Conservation (phyloP, 2,797 vertebrate genomes). For the Onychomys arenicola region DNA sequence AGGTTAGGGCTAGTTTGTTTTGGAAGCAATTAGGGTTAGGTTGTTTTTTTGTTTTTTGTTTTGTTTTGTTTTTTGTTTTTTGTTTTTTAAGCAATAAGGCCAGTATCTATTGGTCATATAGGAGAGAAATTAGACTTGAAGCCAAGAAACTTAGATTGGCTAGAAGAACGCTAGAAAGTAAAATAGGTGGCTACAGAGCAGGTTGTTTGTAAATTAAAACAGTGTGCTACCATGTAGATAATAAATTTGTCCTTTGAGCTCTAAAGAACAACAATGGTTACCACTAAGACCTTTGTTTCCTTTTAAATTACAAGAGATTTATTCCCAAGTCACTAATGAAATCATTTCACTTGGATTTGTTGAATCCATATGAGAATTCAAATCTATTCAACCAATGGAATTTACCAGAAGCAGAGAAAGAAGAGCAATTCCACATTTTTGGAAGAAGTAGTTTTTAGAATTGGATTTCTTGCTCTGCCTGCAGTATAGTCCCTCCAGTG, state of each 20-base stretch:
- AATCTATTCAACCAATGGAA: constrained; percentile 68
- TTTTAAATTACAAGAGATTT: constrained; percentile 44
- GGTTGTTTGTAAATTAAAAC: constrained; percentile 60
- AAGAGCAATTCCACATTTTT: constrained; percentile 53
- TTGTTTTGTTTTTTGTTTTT: too few species aligned
- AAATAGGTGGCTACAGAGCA: background rate
- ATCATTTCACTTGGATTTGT: constrained; percentile 70
- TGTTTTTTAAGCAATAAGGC: too few species aligned
- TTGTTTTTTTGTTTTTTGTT: too few species aligned
- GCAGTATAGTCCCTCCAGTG: background rate
- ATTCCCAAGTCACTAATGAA: constrained; percentile 65
- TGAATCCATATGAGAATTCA: constrained; percentile 68
- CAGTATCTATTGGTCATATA: background rate
- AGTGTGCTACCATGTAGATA: constrained; percentile 2
- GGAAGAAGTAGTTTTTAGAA: constrained; percentile 31
- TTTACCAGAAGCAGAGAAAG: constrained; percentile 57
- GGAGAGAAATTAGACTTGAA: background rate
- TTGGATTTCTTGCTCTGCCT: background rate
- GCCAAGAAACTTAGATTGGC: constrained; percentile 32
- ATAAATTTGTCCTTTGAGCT: constrained; percentile 61
- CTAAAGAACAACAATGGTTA: background rate
- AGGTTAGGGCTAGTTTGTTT: constrained; percentile 32
- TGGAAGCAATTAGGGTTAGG: background rate
- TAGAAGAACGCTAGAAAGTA: background rate
- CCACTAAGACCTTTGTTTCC: constrained; percentile 51